Conservation (phyloP, 2,888 invertebrate genomes). For the Nebria salina region DNA sequence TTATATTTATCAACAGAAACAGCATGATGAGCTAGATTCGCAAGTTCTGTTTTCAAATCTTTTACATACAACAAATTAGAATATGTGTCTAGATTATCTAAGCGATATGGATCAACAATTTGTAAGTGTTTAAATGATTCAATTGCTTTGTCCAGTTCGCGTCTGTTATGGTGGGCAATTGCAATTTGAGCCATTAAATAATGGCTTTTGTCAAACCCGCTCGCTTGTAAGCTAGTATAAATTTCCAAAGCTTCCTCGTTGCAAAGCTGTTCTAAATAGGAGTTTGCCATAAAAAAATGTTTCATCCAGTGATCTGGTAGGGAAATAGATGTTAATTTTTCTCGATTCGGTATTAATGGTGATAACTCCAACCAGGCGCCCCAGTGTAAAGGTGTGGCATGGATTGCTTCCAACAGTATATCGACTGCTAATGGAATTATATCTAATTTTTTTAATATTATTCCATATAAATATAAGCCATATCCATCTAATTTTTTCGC, state of each 20-base stretch:
- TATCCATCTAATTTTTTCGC: constrained; percentile 84
- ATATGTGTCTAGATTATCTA: constrained; percentile 96
- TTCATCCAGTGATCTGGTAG: constrained; percentile 94
- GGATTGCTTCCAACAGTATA: constrained; percentile 81
- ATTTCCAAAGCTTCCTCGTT: constrained; percentile 90
- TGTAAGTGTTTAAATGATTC: constrained; percentile 84
- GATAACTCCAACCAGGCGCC: constrained; percentile 94
- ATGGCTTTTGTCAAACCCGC: constrained; percentile 87
- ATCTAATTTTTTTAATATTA: constrained; percentile 88
- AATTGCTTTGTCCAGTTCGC: constrained; percentile 92
- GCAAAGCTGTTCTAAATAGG: constrained; percentile 87
- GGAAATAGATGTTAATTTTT: constrained; percentile 72
- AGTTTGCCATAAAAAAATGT: constrained; percentile 89
- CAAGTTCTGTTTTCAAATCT: constrained; percentile 90
- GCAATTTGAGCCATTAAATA: constrained; percentile 94
- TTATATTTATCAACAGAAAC: constrained; percentile 95
- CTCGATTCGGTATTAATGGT: constrained; percentile 76
- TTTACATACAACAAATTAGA: constrained; percentile 96
- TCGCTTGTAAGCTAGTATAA: constrained; percentile 77
- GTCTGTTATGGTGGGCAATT: constrained; percentile 89
- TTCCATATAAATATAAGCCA: constrained; percentile 87
- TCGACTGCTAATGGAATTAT: constrained; percentile 80
- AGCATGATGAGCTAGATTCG: constrained; percentile 92
- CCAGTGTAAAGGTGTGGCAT: constrained; percentile 88
- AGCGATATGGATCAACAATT: constrained; percentile 87